Conservation (phyloP, 2,113 vertebrate species). For the Saccopteryx bilineata region DNA sequence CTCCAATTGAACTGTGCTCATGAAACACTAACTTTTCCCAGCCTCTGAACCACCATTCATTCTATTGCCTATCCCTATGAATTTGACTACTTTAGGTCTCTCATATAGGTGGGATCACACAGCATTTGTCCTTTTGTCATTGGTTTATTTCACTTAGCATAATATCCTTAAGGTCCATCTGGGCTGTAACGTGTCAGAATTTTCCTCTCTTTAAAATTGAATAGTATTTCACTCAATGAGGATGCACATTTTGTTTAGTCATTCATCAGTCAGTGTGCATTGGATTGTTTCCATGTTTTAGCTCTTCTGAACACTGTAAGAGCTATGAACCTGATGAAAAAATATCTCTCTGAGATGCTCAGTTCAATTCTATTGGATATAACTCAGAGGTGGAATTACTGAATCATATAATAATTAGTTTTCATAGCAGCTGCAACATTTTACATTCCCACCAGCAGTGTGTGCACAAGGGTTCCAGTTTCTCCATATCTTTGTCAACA, state of each 20-base stretch:
- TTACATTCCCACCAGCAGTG: background rate
- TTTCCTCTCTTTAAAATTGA: background rate
- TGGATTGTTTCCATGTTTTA: background rate
- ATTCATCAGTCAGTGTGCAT: fast-evolving
- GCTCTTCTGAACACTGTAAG: background rate
- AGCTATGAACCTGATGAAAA: background rate
- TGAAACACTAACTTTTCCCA: too few species aligned
- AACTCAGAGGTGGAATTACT: background rate
- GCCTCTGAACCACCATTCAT: background rate
- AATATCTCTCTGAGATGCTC: too few species aligned
- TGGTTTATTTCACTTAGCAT: background rate
- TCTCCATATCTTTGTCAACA: background rate
- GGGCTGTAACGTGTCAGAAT: background rate
- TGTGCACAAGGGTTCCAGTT: background rate
- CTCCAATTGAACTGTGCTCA: background rate
- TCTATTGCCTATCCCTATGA: background rate
- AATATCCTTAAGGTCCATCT: background rate
- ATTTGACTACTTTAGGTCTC: background rate
- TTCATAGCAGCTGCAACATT: background rate
- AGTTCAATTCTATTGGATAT: background rate
- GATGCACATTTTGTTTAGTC: background rate
- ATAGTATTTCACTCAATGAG: background rate
- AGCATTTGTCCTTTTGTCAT: background rate
- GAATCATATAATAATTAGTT: background rate
- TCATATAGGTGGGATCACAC: background rate